phyloP scores from a whole-genome alignment of 2,113 vertebrate species.

The Dipodomys stephensi region DNA sequence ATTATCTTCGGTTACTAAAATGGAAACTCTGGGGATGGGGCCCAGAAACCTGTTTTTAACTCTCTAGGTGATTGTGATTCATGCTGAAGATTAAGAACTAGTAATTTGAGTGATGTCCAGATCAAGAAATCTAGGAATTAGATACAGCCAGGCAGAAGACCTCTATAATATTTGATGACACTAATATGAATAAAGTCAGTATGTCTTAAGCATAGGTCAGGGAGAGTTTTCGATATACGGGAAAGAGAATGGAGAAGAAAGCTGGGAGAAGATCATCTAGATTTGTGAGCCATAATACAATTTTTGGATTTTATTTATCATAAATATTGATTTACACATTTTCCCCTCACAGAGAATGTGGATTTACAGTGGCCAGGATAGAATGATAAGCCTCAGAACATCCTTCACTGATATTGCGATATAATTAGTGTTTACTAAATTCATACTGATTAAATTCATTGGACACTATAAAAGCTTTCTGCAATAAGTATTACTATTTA shows the following conservation, averaged over 20 bases:
- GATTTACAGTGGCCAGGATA: not conserved
- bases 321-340: not conserved
- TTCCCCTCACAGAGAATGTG: not conserved
- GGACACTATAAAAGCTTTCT: not conserved
- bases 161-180: not conserved
- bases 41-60: not conserved
- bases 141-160: not conserved
- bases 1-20: not conserved
- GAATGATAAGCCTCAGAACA: not conserved
- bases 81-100: not conserved
- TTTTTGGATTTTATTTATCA: not conserved
- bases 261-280: not conserved
- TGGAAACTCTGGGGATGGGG: not conserved
- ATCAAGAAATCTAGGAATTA: not conserved
- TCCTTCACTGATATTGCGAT: not conserved
- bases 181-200: not conserved
- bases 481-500: not conserved
- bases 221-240: not conserved
- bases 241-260: not conserved
- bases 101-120: not conserved
- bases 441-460: not conserved
- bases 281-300: not conserved
- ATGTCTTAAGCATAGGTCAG: not conserved
- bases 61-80: not conserved
- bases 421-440: slow-evolving; percentile 6